A percentile compares a stretch with the other conserved stretches of the same genome.
Conservation (phyloP, 2,888 invertebrate genomes). For the Synanthedon tipuliformis region DNA sequence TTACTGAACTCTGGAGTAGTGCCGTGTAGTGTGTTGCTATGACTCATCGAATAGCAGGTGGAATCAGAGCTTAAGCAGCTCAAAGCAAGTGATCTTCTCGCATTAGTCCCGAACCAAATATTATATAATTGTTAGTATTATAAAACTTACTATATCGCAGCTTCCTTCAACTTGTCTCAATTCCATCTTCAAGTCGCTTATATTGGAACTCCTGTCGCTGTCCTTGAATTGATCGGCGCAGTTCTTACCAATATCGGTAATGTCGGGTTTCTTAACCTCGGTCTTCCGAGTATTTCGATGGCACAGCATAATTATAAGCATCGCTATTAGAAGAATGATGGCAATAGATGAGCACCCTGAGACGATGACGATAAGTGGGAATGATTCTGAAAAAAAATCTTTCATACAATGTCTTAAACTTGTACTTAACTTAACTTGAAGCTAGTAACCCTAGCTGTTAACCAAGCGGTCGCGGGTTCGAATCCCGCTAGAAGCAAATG, state of each 20-base stretch:
- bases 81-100: too few species aligned
- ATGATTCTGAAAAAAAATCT: constrained; percentile 71
- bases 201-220: constrained; percentile 89
- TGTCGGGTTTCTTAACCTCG: constrained; percentile 70
- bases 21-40: too few species aligned
- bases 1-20: too few species aligned
- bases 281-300: constrained; percentile 69
- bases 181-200: constrained; percentile 91
- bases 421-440: too few species aligned
- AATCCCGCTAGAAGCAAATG: too few species aligned
- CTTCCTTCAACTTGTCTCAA: constrained; percentile 84
- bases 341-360: constrained; percentile 80
- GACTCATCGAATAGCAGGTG: too few species aligned
- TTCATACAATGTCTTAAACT: too few species aligned
- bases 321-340: constrained; percentile 81
- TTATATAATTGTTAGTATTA: too few species aligned
- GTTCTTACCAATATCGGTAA: constrained; percentile 45
- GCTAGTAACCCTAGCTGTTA: too few species aligned
- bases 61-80: too few species aligned
- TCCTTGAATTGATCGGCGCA: constrained; percentile 70
- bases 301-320: constrained; percentile 82
- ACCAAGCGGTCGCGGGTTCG: too few species aligned
- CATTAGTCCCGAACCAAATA: too few species aligned
- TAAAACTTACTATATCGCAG: constrained; percentile 74
- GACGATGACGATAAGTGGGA: constrained; percentile 82